Percentiles rank a stretch among this genome's conserved stretches.
Evolutionary conservation across 2,888 invertebrate genomes (phyloP).

Genomic region (Augochlorella aurata): DNA sequence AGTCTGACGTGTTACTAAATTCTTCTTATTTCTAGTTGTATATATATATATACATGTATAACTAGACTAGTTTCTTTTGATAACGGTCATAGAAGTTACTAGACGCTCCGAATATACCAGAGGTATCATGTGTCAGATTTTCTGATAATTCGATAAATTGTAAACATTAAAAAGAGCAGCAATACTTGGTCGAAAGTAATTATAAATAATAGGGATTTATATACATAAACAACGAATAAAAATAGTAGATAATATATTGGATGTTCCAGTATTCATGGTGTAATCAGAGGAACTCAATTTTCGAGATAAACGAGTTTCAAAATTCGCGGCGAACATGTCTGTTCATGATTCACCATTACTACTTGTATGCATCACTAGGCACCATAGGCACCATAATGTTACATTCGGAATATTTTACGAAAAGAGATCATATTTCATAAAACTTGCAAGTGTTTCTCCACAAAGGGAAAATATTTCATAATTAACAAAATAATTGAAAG

Average conservation of each 20-base stretch:
- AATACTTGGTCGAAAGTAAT: background rate
- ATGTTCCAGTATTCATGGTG: background rate
- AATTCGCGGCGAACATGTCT: background rate
- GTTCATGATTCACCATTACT: background rate
- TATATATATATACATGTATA: background rate
- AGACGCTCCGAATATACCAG: background rate
- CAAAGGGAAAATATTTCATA: constrained; percentile 39
- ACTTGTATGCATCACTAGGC: background rate
- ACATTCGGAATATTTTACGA: background rate
- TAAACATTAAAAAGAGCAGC: background rate
- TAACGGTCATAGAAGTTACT: background rate
- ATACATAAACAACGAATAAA: constrained; percentile 12
- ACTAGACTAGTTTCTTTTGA: background rate
- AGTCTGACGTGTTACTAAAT: constrained; percentile 19
- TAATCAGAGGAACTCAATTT: background rate
- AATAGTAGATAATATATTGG: background rate
- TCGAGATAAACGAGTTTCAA: background rate
- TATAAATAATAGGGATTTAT: background rate
- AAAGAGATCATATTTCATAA: background rate
- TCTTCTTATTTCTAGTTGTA: background rate
- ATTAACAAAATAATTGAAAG: background rate
- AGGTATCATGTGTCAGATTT: too few species aligned
- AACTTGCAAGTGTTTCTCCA: constrained; percentile 18
- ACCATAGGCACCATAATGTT: background rate
- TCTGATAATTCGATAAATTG: too few species aligned